phyloP scores from a whole-genome alignment of 2,113 vertebrate species.

The Sprattus sprattus region DNA sequence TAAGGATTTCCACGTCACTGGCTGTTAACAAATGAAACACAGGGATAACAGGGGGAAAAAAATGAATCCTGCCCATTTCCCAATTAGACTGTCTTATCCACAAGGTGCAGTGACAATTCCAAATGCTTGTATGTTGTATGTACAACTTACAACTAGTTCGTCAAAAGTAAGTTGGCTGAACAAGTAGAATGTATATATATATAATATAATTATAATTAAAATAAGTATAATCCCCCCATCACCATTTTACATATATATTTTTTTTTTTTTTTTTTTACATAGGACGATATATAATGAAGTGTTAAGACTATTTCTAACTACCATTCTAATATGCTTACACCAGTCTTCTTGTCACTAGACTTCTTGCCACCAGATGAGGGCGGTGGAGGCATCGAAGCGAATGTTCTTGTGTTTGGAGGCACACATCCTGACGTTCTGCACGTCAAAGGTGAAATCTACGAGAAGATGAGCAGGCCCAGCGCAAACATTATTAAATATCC shows the following conservation, averaged over 20 bases:
- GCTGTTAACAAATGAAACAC: slow-evolving; percentile 67
- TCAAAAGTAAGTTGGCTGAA: not conserved
- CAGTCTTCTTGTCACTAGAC: slow-evolving; percentile 47
- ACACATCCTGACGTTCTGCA: slow-evolving; percentile 37
- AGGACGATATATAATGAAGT: not conserved
- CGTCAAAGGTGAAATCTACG: slow-evolving; percentile 30
- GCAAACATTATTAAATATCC: not conserved
- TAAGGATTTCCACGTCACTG: slow-evolving; percentile 92
- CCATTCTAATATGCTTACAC: slow-evolving; percentile 50
- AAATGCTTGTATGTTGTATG: not conserved
- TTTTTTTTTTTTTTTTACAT: no score
- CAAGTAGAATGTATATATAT: no score
- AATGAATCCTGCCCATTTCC: not conserved
- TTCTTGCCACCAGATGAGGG: slow-evolving; percentile 41
- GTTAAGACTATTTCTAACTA: not conserved
- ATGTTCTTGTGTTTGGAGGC: slow-evolving; percentile 28
- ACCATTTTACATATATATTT: no score
- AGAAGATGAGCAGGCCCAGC: slow-evolving; percentile 40
- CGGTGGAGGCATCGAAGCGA: slow-evolving; percentile 59
- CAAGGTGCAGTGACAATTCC: not conserved
- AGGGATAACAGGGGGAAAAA: not conserved
- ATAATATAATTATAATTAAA: not conserved
- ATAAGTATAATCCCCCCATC: no score
- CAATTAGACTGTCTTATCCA: not conserved
- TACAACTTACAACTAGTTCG: not conserved